Conservation (phyloP, 30 jellyfish, hydroid and myxozoan species). For the Turritopsis rubra region DNA sequence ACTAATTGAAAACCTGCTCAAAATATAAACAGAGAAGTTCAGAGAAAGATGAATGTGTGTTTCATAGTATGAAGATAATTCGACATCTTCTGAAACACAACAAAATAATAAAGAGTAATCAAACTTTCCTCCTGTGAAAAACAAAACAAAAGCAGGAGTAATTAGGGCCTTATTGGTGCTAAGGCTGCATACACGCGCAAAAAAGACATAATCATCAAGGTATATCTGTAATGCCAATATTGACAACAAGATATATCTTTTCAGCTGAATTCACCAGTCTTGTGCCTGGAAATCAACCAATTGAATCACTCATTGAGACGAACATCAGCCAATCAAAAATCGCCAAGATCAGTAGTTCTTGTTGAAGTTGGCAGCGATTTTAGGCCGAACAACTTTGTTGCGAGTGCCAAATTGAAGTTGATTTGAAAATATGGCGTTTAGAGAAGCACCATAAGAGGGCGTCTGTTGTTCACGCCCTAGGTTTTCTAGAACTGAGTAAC, state of each 20-base stretch:
- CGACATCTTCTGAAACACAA: no score
- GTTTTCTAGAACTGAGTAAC: slow-evolving; percentile 1
- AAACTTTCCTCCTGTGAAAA: no score
- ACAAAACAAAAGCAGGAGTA: no score
- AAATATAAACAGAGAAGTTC: no score
- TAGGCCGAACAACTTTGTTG: not conserved
- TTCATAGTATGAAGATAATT: no score
- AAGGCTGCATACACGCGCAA: no score
- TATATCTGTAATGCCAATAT: slow-evolving; percentile 3
- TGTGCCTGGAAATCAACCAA: no score
- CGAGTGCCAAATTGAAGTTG: not conserved
- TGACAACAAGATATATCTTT: slow-evolving; percentile 9
- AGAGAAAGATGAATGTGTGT: no score
- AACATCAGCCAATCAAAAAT: not conserved
- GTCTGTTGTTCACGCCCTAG: not conserved
- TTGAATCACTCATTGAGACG: not conserved
- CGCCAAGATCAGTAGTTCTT: not conserved
- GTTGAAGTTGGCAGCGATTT: slow-evolving; percentile 23
- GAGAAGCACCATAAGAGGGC: not conserved
- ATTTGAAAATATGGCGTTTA: not conserved
- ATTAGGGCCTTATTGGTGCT: no score
- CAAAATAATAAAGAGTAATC: no score
- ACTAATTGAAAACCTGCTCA: no score
- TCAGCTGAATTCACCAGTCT: not conserved
- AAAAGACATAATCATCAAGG: no score